phyloP scores from a whole-genome alignment of 2,113 vertebrate species.

The Scortum barcoo region DNA sequence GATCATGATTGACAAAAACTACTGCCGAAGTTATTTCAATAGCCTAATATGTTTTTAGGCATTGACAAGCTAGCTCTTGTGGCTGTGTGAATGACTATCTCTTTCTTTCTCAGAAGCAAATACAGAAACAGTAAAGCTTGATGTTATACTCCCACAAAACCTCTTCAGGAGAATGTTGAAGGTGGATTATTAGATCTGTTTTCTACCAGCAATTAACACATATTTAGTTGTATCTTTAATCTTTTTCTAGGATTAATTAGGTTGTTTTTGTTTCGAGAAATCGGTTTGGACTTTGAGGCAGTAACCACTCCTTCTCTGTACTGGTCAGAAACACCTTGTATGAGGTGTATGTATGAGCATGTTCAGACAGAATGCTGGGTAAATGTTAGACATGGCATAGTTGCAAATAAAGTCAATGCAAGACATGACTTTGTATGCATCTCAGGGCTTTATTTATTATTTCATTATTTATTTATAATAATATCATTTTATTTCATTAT shows the following conservation, averaged over 20 bases:
- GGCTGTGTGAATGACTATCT: not conserved
- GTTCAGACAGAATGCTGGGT: not conserved
- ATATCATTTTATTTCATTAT: too few relatives aligned
- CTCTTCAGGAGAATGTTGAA: not conserved
- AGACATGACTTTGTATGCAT: too few relatives aligned
- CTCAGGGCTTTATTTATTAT: not conserved
- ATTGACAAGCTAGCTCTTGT: not conserved
- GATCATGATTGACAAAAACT: not conserved
- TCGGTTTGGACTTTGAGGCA: not conserved
- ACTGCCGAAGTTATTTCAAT: not conserved
- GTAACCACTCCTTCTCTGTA: not conserved
- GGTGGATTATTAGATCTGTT: not conserved
- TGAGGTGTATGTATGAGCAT: too few relatives aligned
- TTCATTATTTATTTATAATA: too few relatives aligned
- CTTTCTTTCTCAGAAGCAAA: not conserved
- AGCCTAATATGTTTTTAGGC: not conserved
- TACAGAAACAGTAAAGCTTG: not conserved
- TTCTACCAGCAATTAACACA: not conserved
- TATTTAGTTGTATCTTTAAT: not conserved
- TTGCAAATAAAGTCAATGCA: not conserved
- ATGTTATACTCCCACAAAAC: not conserved
- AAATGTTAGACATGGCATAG: too few relatives aligned
- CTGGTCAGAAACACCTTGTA: not conserved
- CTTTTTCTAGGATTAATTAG: not conserved
- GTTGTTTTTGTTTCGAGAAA: not conserved